These are phyloP conservation scores for Datnioides undecimradiatus DNA, from an alignment of 2,113 vertebrate genomes.

Conservation along the genomic window DNA sequence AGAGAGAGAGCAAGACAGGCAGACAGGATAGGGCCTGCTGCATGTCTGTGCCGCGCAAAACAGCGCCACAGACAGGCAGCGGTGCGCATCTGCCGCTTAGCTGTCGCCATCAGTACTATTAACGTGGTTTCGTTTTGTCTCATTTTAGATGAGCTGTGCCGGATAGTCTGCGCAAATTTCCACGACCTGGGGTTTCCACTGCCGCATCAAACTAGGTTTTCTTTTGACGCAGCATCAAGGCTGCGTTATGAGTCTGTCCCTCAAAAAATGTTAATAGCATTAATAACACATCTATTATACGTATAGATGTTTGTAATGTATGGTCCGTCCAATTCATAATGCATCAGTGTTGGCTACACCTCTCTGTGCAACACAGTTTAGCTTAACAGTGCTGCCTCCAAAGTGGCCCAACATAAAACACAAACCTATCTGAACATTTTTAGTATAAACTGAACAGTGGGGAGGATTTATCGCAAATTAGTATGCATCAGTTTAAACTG, in stretches of 20 bases:
- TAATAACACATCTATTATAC: too few species aligned
- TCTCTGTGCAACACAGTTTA: too few species aligned
- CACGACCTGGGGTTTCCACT: not conserved
- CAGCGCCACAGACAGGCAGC: slow-evolving; percentile 58
- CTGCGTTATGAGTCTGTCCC: not conserved
- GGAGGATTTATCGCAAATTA: too few species aligned
- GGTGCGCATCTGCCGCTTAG: not conserved
- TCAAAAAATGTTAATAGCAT: too few species aligned
- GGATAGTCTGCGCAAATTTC: not conserved
- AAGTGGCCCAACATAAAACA: too few species aligned
- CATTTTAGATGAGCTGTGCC: not conserved
- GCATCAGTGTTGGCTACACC: too few species aligned
- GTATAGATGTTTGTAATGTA: too few species aligned
- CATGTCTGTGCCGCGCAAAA: slow-evolving; percentile 43
- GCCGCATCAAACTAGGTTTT: not conserved
- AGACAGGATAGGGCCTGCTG: slow-evolving; percentile 59
- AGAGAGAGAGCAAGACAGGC: slow-evolving; percentile 7
- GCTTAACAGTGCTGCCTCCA: too few species aligned
- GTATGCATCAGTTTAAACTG: too few species aligned
- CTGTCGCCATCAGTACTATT: not conserved
- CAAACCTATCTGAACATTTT: too few species aligned
- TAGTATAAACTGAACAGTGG: too few species aligned
- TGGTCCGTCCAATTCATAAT: too few species aligned
- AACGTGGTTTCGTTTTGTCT: slow-evolving; percentile 11
- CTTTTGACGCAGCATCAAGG: not conserved